Evolutionary conservation across 2,113 vertebrate species (phyloP).

Genomic region (Saimiri boliviensis): DNA sequence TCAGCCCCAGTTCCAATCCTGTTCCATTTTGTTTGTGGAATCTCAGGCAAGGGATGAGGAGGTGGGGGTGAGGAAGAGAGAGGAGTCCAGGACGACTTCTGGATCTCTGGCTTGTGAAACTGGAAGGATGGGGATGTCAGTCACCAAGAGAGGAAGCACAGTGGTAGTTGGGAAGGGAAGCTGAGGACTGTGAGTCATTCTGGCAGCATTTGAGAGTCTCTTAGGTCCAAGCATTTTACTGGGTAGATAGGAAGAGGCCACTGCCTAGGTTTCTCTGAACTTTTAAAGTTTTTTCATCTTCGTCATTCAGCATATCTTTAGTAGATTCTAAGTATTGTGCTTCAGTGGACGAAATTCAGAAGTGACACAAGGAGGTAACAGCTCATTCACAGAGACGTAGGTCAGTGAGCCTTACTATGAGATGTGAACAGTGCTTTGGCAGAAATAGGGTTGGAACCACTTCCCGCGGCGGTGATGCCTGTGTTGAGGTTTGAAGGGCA

Average conservation of each 20-base stretch:
- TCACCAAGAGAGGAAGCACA: rapidly evolving
- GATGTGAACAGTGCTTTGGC: background rate
- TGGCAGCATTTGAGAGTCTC: background rate
- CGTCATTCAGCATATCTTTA: background rate
- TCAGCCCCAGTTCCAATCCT: background rate
- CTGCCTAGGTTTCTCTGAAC: background rate
- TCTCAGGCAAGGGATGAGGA: background rate
- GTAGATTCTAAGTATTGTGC: background rate
- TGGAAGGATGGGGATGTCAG: background rate
- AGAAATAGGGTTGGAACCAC: background rate
- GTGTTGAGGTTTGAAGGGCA: background rate
- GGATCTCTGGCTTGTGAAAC: background rate
- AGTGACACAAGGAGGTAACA: background rate
- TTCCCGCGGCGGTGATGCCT: background rate
- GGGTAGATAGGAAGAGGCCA: background rate
- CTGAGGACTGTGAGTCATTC: background rate
- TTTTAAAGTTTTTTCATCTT: background rate
- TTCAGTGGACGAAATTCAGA: background rate
- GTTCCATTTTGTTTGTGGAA: background rate
- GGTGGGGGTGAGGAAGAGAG: background rate
- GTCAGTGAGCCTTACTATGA: background rate
- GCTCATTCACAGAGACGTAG: background rate
- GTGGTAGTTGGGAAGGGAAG: too few species aligned
- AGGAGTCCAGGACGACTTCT: rapidly evolving
- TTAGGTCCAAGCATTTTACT: background rate